phyloP scores from a whole-genome alignment of 1,140 invertebrate species.

The Hesperophylax magnus region DNA sequence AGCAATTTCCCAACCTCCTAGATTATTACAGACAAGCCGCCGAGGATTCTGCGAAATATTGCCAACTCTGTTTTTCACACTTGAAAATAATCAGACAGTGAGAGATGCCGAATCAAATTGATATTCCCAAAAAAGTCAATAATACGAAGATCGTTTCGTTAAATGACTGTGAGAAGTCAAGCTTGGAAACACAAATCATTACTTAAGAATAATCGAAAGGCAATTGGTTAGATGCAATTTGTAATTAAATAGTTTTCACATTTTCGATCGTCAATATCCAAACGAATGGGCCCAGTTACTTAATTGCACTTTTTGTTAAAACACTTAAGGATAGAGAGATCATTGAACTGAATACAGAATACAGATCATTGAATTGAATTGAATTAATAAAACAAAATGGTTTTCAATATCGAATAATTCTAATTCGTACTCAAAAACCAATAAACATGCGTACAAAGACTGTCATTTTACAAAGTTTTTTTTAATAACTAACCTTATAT shows the following conservation, averaged over 20 bases:
- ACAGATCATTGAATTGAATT: background rate
- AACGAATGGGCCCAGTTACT: slow-evolving; percentile 10
- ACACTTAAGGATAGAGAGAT: slow-evolving; percentile 24
- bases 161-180: slow-evolving; percentile 40
- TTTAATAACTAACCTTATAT: no score
- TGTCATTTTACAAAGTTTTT: no score
- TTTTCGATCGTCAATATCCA: background rate
- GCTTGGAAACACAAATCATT: slow-evolving; percentile 43
- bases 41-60: slow-evolving; percentile 33
- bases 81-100: background rate
- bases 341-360: background rate
- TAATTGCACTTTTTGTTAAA: slow-evolving; percentile 26
- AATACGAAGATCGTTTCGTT: slow-evolving; percentile 34
- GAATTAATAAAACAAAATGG: no score
- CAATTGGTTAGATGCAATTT: slow-evolving; percentile 47
- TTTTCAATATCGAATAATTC: no score
- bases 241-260: slow-evolving; percentile 37
- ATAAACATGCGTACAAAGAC: no score
- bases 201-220: slow-evolving; percentile 53
- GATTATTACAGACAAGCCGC: slow-evolving; percentile 10
- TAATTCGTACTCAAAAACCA: no score
- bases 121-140: slow-evolving; percentile 4
- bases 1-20: slow-evolving; percentile 24
- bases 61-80: slow-evolving; percentile 17
- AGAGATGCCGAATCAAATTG: slow-evolving; percentile 28